Percentiles rank a stretch among this genome's conserved stretches.
Evolutionary conservation across 2,888 invertebrate genomes (phyloP).

Genomic region (Ichneumoninae sp.): DNA sequence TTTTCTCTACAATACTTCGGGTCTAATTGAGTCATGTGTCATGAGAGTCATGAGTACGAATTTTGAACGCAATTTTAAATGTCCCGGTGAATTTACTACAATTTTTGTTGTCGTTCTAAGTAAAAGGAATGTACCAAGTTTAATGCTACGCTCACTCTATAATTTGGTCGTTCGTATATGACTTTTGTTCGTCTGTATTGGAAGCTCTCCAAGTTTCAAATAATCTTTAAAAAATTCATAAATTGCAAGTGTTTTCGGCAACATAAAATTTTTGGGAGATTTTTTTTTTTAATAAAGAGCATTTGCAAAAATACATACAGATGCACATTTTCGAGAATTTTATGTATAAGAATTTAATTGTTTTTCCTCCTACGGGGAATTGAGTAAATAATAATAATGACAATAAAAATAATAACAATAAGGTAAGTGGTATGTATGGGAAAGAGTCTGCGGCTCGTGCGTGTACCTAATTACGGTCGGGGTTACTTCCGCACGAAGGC

Average conservation of each 20-base stretch:
- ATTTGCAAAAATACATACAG: background rate
- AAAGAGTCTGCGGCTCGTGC: slow-evolving; percentile 1
- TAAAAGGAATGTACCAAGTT: too few relatives aligned
- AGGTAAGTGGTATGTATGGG: background rate
- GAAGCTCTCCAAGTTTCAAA: too few relatives aligned
- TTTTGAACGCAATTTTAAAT: background rate
- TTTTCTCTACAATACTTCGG: background rate
- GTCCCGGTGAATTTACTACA: background rate
- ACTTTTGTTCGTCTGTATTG: too few relatives aligned
- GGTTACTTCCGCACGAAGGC: background rate
- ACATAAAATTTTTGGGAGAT: background rate
- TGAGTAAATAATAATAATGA: background rate
- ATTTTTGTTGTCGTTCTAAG: too few relatives aligned
- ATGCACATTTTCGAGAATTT: background rate
- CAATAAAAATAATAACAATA: background rate
- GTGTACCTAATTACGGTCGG: background rate
- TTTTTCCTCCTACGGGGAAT: background rate
- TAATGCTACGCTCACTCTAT: too few relatives aligned
- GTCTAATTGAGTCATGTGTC: background rate
- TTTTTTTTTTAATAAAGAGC: background rate
- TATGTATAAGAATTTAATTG: too few relatives aligned
- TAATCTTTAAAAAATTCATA: background rate
- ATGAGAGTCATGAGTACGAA: background rate
- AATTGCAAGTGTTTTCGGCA: background rate
- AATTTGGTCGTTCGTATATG: too few relatives aligned